Evolutionary conservation across 2,113 vertebrate species (phyloP).

Genomic region (Mystacornis crossleyi): DNA sequence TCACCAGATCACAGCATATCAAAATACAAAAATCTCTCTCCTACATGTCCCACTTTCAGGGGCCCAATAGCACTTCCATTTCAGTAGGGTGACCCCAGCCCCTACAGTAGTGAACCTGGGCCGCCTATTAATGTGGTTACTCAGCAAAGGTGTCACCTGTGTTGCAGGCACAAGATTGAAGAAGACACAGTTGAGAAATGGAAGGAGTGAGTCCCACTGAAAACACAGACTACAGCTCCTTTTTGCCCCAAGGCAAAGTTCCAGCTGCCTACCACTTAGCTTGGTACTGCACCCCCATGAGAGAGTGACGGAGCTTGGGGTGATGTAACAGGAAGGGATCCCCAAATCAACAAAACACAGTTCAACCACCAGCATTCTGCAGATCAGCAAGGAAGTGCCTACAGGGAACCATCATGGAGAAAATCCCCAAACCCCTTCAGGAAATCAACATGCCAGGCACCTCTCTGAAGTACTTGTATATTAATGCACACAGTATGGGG

Average conservation of each 20-base stretch:
- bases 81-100: not conserved
- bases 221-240: not conserved
- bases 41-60: not conserved
- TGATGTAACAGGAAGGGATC: not conserved
- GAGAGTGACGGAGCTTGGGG: accelerated
- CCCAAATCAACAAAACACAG: not conserved
- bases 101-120: not conserved
- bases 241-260: not conserved
- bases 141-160: not conserved
- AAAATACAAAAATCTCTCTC: not conserved
- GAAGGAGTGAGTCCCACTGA: not conserved
- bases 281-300: not conserved
- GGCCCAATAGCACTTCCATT: not conserved
- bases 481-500: not conserved
- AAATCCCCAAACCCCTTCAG: not conserved
- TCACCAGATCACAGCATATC: not conserved
- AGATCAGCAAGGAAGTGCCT: not conserved
- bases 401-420: not conserved
- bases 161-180: not conserved
- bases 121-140: not conserved
- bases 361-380: not conserved
- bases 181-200: not conserved
- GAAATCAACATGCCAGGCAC: not conserved
- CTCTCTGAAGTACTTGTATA: not conserved
- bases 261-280: not conserved